Evolutionary conservation across 2,797 vertebrate genomes (phyloP).

Genomic region (Lepus oiostolus): DNA sequence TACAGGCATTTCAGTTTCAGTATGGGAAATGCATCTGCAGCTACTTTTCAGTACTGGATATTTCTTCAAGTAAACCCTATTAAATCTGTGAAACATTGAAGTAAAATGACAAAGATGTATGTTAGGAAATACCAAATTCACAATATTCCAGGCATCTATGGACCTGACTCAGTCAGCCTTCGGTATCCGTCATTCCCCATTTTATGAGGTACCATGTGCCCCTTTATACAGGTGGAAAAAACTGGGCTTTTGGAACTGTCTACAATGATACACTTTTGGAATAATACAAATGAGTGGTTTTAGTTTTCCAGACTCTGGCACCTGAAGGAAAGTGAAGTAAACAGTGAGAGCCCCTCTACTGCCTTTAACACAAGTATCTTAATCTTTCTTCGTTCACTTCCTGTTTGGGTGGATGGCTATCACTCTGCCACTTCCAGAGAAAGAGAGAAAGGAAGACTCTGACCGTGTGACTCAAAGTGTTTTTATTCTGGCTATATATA

Average conservation of each 20-base stretch:
- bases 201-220: background rate
- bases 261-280: background rate
- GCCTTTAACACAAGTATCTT: background rate
- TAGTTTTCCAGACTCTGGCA: background rate
- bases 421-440: background rate
- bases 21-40: background rate
- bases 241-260: background rate
- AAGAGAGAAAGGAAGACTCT: conserved; percentile 20
- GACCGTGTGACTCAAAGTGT: background rate
- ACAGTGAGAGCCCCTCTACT: background rate
- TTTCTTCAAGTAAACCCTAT: conserved; percentile 4
- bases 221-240: background rate
- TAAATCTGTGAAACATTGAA: background rate
- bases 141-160: background rate
- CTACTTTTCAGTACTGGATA: background rate
- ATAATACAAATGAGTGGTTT: conserved; percentile 40
- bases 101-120: background rate
- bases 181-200: background rate
- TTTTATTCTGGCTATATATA: background rate
- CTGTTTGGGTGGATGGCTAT: background rate
- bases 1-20: background rate
- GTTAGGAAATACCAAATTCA: background rate
- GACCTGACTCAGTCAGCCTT: background rate
- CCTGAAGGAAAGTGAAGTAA: conserved; percentile 23
- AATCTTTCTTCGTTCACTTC: conserved; percentile 5